Conservation (phyloP, 2,113 vertebrate genomes). For the Prolemur simus region DNA sequence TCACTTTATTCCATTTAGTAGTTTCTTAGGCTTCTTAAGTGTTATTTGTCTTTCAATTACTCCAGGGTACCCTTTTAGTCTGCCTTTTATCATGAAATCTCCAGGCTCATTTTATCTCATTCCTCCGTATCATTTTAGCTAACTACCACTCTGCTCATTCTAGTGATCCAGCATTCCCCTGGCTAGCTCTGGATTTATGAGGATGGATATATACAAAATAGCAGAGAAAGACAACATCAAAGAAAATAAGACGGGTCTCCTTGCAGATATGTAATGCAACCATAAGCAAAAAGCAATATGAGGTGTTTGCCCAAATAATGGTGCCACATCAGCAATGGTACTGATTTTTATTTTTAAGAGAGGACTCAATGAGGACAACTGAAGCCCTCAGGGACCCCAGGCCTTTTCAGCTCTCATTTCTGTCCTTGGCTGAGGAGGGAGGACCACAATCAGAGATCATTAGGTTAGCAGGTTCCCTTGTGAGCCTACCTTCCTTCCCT, state of each 20-base stretch:
- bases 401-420: neutral
- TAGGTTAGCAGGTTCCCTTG: neutral
- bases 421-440: neutral
- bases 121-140: neutral
- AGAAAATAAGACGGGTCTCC: neutral
- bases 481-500: neutral
- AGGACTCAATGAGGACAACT: neutral
- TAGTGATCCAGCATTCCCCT: neutral
- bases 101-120: neutral
- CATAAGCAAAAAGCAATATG: neutral
- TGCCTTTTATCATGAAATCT: constrained; percentile 54
- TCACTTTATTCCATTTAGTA: constrained; percentile 29
- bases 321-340: neutral
- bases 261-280: neutral
- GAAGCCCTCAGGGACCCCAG: neutral
- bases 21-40: constrained; percentile 28
- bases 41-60: constrained; percentile 48
- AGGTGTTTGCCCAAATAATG: neutral
- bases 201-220: neutral
- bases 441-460: neutral
- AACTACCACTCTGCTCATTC: constrained; percentile 1
- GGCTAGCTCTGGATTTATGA: neutral
- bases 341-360: neutral
- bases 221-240: constrained; percentile 5
- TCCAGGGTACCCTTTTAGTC: neutral